Base-by-base conservation (phyloP, 2,113 vertebrate genomes). In the Crotalus helleri region DNA sequence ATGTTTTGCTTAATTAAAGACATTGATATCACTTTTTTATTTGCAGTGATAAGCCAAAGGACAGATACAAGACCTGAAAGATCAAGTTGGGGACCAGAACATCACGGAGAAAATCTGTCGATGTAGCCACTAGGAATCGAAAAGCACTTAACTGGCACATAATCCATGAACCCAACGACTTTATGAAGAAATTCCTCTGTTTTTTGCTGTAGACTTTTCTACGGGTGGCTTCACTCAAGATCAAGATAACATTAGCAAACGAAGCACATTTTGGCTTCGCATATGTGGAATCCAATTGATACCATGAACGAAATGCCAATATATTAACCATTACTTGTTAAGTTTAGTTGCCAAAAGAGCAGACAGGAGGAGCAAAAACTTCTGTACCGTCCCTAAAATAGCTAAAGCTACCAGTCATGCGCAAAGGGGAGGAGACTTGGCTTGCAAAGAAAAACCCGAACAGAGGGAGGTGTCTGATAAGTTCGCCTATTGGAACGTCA, bases 361-460 rank as follows among this genome's bases (percentile, higher is more conserved):
- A 21, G 39, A 55, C 24, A 0, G 10, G 44, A 13, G 23, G 33
- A 33, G 2, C 2, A 23, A 19, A 24, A 24, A 87, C 54, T 93
- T 93, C 89, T 7, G 0, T 7, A 64, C 81, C 3, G 29, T 87
- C 92, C 92, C 92, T 93, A 64, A 44, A 23, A 0, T 17, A 53
- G 17, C 44, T 19, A 23, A 86, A 90, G 81, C 89, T 90, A 93
- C 55, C 59, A 29, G 89, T 15, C 92, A 93, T 93, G 92, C 92
- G 92, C 92, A 44, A 90, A 51, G 15, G 89, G 92, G 92, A 64
- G 89, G 92, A 90, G 74, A 90, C 1, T 17, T 24, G 0, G 26
- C 46, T 24, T 44, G 89, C 92, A 6, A 87, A 93, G 69, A 49
- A 90, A 87, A 86, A 90, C 10, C 11, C 3, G 11, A 26, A 26